Base-by-base conservation (phyloP, 2,888 invertebrate species). In the Criorhina ranunculi region DNA sequence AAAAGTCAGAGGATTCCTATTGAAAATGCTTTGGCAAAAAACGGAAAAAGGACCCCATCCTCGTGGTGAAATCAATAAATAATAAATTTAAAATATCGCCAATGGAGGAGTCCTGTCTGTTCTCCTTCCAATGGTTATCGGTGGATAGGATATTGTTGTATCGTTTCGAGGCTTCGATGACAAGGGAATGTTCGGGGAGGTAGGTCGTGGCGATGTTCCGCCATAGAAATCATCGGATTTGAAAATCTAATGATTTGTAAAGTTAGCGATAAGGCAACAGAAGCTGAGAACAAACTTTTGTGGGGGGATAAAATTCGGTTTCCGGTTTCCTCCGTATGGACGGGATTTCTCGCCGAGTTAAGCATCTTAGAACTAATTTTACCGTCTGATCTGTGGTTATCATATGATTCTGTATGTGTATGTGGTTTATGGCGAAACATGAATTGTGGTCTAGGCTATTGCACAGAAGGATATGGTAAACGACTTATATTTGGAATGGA, bases 211-310 rank as follows among this genome's bases (percentile, higher is more conserved):
- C 15, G 42, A 42, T 64, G 53, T 64, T 17, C 17, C 37, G 89
- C 86, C 87, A 87, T 89, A 87, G 88, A 90, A 89, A 88, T 89
- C 90, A 89, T 89, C 89, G 88, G 89, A 89, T 89, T 89, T 89
- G 89, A 90, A 89, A 89, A 89, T 89, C 89, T 89, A 89, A 89
- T 89, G 89, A 89, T 89, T 89, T 90, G 89, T 89, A 90, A 89
- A 89, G 90, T 88, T 89, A 78, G 64, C 88, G 89, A 89, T 89
- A 89, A 89, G 89, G 46, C 69, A 60, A 53, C 55, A 44, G 44
- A 62, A 64, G 62, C 49, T 60, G 40, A 49, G 31, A 40, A 49
- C 49, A 42, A 72, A 64, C 0, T 49, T 66, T 72, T 51, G n/a
- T n/a, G 19, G 7, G 66, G 12, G 53, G 24, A 24, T 29, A 60